Evolutionary conservation across 2,113 vertebrate genomes (phyloP).

Genomic region (Chloebia gouldiae): DNA sequence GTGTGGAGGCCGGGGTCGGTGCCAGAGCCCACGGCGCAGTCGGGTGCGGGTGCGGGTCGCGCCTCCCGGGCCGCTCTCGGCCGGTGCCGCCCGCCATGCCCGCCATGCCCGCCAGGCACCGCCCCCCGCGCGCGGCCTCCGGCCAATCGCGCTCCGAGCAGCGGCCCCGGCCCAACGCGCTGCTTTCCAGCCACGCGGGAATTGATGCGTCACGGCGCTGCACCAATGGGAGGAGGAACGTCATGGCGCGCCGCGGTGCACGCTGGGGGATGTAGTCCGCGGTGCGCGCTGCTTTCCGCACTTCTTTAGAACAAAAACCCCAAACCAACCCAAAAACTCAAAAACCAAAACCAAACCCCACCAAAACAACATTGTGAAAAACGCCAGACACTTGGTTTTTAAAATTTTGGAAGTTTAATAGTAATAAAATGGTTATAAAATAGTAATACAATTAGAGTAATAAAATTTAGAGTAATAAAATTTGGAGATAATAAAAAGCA

Average conservation of each 20-base stretch:
- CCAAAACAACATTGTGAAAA: no score
- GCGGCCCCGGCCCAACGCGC: fast-evolving
- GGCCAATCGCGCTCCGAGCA: background rate
- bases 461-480: no score
- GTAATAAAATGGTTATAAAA: no score
- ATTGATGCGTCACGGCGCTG: fast-evolving
- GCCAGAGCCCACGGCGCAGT: no score
- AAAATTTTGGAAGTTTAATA: no score
- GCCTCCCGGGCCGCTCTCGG: fast-evolving
- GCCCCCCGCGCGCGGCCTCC: background rate
- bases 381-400: no score
- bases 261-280: background rate
- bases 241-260: background rate
- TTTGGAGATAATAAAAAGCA: no score
- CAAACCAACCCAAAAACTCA: background rate
- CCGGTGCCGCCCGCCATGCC: background rate
- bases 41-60: fast-evolving
- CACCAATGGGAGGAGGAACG: fast-evolving
- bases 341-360: background rate
- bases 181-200: background rate
- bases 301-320: background rate
- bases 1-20: background rate
- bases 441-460: no score
- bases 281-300: fast-evolving
- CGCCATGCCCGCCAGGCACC: background rate